Conservation (phyloP, 2,888 invertebrate genomes). For the Spisula subtruncata region DNA sequence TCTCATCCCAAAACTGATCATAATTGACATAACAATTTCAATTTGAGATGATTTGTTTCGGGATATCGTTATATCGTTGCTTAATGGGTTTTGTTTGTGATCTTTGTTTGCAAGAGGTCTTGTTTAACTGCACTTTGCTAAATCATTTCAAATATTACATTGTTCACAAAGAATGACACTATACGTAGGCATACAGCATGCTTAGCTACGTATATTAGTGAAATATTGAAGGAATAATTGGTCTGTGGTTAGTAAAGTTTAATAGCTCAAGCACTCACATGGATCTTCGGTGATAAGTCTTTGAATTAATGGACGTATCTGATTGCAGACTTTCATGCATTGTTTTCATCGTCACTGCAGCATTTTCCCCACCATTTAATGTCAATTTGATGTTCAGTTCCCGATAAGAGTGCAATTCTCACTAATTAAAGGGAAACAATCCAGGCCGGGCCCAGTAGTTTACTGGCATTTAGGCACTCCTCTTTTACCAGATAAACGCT, state of each 20-base stretch:
- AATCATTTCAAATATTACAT: not conserved
- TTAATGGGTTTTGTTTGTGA: too few relatives aligned
- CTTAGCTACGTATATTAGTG: too few relatives aligned
- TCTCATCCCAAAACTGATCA: too few relatives aligned
- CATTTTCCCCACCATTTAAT: slow-evolving; percentile 23
- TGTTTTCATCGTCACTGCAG: slow-evolving; percentile 36
- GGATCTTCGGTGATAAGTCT: not conserved
- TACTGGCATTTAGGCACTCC: slow-evolving; percentile 31
- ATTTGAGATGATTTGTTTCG: too few relatives aligned
- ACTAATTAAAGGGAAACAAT: slow-evolving; percentile 49
- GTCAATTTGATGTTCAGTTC: slow-evolving; percentile 16
- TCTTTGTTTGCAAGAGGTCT: too few relatives aligned
- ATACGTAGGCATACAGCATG: too few relatives aligned
- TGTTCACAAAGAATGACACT: not conserved
- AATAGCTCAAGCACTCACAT: too few relatives aligned
- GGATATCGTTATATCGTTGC: too few relatives aligned
- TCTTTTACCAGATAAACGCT: slow-evolving; percentile 30
- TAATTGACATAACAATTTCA: too few relatives aligned
- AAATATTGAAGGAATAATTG: not conserved
- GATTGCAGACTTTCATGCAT: not conserved
- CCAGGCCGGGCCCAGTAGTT: slow-evolving; percentile 38
- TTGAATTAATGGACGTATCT: not conserved
- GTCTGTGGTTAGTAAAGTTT: not conserved
- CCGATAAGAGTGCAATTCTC: slow-evolving; percentile 40
- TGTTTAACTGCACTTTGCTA: too few relatives aligned